These are phyloP conservation scores for Phalera bucephala DNA, from an alignment of 2,888 invertebrate species.

Conservation along the genomic window DNA sequence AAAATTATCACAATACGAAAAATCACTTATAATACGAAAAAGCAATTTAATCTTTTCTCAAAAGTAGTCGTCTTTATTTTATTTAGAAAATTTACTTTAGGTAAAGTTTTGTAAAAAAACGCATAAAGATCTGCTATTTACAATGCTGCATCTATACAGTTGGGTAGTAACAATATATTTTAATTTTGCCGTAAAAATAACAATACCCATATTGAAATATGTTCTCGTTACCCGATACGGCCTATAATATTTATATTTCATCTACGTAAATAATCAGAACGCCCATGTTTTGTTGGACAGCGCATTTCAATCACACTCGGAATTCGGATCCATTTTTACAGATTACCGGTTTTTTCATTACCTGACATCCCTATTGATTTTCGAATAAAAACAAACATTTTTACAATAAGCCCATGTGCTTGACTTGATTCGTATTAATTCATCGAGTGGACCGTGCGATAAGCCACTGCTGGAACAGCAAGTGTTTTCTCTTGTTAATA, in stretches of 20 bases:
- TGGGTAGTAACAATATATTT: too few relatives aligned
- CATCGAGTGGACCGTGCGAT: neutral
- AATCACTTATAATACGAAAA: too few relatives aligned
- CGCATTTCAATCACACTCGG: neutral
- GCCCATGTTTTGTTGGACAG: neutral
- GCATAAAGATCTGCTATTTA: too few relatives aligned
- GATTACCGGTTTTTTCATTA: neutral
- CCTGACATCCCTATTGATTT: neutral
- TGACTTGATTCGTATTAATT: neutral
- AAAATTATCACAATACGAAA: too few relatives aligned
- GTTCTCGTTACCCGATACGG: neutral
- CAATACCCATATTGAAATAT: slow-evolving; percentile 12
- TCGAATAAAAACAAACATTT: neutral
- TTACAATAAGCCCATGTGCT: neutral
- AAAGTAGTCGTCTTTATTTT: too few relatives aligned
- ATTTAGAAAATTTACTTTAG: too few relatives aligned
- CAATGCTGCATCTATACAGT: too few relatives aligned
- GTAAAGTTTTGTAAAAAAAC: too few relatives aligned
- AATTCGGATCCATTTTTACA: neutral
- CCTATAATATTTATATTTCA: neutral
- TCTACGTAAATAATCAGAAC: neutral
- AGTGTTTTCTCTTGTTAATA: too few relatives aligned
- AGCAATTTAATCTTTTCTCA: too few relatives aligned
- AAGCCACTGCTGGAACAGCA: too few relatives aligned
- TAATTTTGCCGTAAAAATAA: too few relatives aligned